Percentiles rank a stretch among this genome's conserved stretches.
Evolutionary conservation across 2,888 invertebrate genomes (phyloP).

Genomic region (Platycnemis pennipes): DNA sequence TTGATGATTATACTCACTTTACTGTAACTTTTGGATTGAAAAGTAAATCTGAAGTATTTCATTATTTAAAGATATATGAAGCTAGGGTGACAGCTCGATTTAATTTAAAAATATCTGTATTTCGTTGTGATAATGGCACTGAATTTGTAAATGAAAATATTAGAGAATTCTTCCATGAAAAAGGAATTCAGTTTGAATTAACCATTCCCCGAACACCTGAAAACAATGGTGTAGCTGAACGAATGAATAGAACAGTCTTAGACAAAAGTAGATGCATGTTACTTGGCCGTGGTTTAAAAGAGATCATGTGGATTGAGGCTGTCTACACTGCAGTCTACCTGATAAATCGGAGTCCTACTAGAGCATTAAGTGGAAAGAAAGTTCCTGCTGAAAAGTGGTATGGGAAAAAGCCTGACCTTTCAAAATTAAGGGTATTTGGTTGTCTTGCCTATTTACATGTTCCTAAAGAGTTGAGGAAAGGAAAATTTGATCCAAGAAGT

Average conservation of each 20-base stretch:
- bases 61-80: background rate
- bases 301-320: conserved; percentile 19
- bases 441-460: conserved; percentile 27
- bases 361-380: background rate
- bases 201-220: too few relatives aligned
- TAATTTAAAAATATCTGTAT: background rate
- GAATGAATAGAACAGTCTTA: conserved; percentile 9
- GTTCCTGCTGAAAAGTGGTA: conserved; percentile 46
- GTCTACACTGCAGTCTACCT: conserved; percentile 17
- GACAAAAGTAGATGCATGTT: conserved; percentile 37
- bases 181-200: conserved; percentile 1
- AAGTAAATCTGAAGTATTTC: background rate
- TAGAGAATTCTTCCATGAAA: background rate
- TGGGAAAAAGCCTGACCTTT: conserved; percentile 21
- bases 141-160: background rate
- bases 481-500: conserved; percentile 17
- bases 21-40: background rate
- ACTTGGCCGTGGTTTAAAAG: background rate
- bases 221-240: background rate
- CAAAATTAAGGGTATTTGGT: conserved; percentile 41
- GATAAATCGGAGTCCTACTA: conserved; percentile 21
- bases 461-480: conserved; percentile 5
- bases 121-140: conserved; percentile 35
- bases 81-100: conserved; percentile 21
- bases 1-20: conserved; percentile 11